Conservation (phyloP, 2,797 vertebrate species). For the Meda fulgida region DNA sequence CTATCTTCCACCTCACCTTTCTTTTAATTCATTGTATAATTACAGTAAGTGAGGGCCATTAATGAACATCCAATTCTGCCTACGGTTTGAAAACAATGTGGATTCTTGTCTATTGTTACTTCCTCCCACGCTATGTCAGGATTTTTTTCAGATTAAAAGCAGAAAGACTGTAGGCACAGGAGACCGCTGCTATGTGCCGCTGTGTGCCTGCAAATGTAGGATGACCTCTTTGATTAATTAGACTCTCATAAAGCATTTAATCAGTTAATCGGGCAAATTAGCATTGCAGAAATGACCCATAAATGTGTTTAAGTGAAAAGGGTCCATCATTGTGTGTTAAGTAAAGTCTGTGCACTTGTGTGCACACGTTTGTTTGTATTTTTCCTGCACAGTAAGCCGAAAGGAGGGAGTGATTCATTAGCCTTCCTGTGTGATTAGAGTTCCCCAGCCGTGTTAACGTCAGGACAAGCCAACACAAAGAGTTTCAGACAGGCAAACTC, state of each 20-base stretch:
- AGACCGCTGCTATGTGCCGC: not conserved
- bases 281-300: conserved; percentile 11
- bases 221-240: conserved; percentile 37
- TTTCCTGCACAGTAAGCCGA: conserved; percentile 40
- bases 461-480: conserved; percentile 57
- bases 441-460: conserved; percentile 61
- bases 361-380: conserved; percentile 16
- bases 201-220: conserved; percentile 8
- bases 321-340: not conserved
- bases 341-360: not conserved
- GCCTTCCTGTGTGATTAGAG: conserved; percentile 56
- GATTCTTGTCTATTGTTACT: conserved; percentile 30
- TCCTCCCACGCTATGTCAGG: conserved; percentile 15
- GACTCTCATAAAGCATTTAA: conserved; percentile 28
- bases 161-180: conserved; percentile 8
- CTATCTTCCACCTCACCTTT: conserved; percentile 12
- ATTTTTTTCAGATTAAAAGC: conserved; percentile 22
- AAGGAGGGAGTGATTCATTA: conserved; percentile 59
- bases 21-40: conserved; percentile 42
- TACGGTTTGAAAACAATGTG: conserved; percentile 43
- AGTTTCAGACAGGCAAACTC: conserved; percentile 65
- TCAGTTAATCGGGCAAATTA: conserved; percentile 28
- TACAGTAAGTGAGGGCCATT: conserved; percentile 43
- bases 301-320: conserved; percentile 27
- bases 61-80: conserved; percentile 46